Evolutionary conservation across 2,797 vertebrate genomes (phyloP).

Genomic region (Chelon auratus): DNA sequence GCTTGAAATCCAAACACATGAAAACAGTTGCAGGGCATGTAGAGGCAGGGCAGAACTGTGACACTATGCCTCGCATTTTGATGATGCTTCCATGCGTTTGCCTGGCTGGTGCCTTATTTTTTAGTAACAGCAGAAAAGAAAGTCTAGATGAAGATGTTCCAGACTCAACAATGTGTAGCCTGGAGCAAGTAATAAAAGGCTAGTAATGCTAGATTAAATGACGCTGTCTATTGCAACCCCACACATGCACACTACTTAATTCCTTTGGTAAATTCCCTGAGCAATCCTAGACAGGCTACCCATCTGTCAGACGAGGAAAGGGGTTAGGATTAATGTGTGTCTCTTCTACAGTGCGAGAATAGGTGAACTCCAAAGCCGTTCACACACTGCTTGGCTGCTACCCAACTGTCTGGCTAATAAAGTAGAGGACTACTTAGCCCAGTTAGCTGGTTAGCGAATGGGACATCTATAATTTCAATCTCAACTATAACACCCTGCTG

Average conservation of each 20-base stretch:
- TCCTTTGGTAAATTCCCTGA: conserved; percentile 70
- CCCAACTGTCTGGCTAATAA: conserved; percentile 49
- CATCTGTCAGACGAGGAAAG: conserved; percentile 75
- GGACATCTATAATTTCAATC: conserved; percentile 20
- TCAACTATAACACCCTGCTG: conserved; percentile 30
- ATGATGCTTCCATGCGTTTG: conserved; percentile 28
- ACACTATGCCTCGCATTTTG: not conserved
- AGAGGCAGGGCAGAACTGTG: conserved; percentile 20
- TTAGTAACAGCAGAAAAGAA: conserved; percentile 24
- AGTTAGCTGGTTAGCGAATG: conserved; percentile 51
- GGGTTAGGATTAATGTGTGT: conserved; percentile 73
- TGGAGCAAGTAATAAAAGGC: conserved; percentile 54
- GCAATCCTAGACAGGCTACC: conserved; percentile 70
- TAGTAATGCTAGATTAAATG: conserved; percentile 52
- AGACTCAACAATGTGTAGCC: conserved; percentile 50
- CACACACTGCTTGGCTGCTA: conserved; percentile 51
- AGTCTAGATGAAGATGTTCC: conserved; percentile 25
- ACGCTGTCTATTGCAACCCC: conserved; percentile 35
- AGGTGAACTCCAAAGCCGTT: conserved; percentile 55
- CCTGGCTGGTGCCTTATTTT: conserved; percentile 27
- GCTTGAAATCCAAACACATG: conserved; percentile 38
- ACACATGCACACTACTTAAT: conserved; percentile 54
- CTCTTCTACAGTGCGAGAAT: conserved; percentile 30
- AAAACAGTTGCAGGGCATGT: conserved; percentile 37
- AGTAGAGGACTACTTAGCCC: conserved; percentile 56